These are phyloP conservation scores for Otolemur crassicaudatus DNA, from an alignment of 2,797 vertebrate genomes.

Conservation along the genomic window DNA sequence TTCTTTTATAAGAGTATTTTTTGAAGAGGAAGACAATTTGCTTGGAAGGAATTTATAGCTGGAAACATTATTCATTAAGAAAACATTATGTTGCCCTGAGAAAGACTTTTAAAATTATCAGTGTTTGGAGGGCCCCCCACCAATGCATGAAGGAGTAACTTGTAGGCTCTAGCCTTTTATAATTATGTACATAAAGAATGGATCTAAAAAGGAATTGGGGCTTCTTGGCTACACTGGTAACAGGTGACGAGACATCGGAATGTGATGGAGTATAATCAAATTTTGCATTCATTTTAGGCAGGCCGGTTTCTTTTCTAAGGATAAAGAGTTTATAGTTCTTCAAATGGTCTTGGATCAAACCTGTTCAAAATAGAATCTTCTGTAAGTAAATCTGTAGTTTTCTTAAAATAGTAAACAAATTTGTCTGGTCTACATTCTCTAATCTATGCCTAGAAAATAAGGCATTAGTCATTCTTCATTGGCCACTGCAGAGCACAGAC, in stretches of 20 bases:
- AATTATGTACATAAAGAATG: slow-evolving; percentile 29
- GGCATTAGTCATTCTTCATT: slow-evolving; percentile 69
- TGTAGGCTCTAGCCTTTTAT: background rate
- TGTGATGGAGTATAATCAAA: background rate
- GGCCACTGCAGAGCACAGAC: slow-evolving; percentile 53
- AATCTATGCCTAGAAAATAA: slow-evolving; percentile 73
- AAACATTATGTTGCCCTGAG: slow-evolving; percentile 75
- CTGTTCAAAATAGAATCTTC: slow-evolving; percentile 56
- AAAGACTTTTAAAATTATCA: slow-evolving; percentile 69
- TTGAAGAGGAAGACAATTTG: slow-evolving; percentile 64
- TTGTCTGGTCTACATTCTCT: slow-evolving; percentile 31
- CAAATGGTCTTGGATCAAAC: slow-evolving; percentile 56
- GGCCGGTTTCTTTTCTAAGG: slow-evolving; percentile 21
- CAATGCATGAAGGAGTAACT: background rate
- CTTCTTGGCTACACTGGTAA: slow-evolving; percentile 67
- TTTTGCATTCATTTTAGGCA: slow-evolving; percentile 47
- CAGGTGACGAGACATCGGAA: slow-evolving; percentile 53
- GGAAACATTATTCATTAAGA: slow-evolving; percentile 70
- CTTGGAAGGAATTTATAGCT: slow-evolving; percentile 59
- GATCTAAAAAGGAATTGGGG: slow-evolving; percentile 57
- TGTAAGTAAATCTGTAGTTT: slow-evolving; percentile 60
- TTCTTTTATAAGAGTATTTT: slow-evolving; percentile 45
- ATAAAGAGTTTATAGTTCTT: slow-evolving; percentile 30
- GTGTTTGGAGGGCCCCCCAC: slow-evolving; percentile 32
- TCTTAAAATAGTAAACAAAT: slow-evolving; percentile 67